Base-by-base conservation (phyloP, 2,888 invertebrate genomes). In the Drosophila ezoana region DNA sequence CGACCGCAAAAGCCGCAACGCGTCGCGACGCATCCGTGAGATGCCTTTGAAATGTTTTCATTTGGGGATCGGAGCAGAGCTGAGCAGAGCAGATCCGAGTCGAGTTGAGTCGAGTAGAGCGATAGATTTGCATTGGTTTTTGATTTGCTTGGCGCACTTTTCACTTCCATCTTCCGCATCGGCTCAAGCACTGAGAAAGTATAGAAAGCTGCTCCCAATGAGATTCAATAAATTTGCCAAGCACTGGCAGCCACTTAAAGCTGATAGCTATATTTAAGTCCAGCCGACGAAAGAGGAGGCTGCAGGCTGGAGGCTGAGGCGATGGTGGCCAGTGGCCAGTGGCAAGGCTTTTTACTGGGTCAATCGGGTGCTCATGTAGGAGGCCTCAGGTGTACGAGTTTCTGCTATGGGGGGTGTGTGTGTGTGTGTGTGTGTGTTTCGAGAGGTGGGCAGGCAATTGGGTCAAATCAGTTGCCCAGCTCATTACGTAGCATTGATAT, bases 181-280 rank as follows among this genome's bases (percentile, higher is more conserved):
- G 54, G 35, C 43, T 57, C 48, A 13, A 41, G 59, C 62, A 43
- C 72, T 68, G 74, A 61, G 76, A 76, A 76, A 76, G 76, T 78
- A 67, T 73, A 78, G 76, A 76, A 76, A 76, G 76, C 76, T 76
- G 76, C 79, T 74, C 72, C 59, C 66, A 80, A 84, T 88, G 88
- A 72, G 75, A 80, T 86, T 88, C 83, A 84, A 84, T 84, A 84
- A 84, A 84, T 84, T 88, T 75, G 67, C 79, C 47, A 76, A 65
- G 56, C 77, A 44, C 52, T 62, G 81, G 79, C 81, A 76, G 77
- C 86, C 83, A 87, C 88, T 83, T 87, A 83, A 87, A 82, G 70
- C 72, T 86, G 87, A 88, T 84, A 84, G 83, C 84, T 84, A 88
- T 84, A 84, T 84, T 84, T 84, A 84, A 87, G 87, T 78, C 79